phyloP scores from a whole-genome alignment of 2,888 invertebrate genomes.

The Aphodius granarius region DNA sequence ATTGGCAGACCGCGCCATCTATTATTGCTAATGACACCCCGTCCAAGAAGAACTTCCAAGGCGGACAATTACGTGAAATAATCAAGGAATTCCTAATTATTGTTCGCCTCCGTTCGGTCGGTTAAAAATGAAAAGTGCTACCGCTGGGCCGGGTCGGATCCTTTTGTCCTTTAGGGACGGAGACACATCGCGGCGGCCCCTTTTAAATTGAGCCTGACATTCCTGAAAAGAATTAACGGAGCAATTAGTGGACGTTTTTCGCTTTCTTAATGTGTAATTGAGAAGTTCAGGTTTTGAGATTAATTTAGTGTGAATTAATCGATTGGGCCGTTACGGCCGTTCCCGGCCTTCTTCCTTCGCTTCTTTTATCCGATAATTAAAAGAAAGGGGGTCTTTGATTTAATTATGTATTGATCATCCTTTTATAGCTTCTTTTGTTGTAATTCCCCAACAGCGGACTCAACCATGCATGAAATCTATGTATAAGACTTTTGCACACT shows the following conservation, averaged over 20 bases:
- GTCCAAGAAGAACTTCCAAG: constrained; percentile 48
- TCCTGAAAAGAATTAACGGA: constrained; percentile 48
- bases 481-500: too few species aligned
- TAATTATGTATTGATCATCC: neutral
- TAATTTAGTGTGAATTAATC: constrained; percentile 43
- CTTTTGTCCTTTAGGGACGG: constrained; percentile 10
- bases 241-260: constrained; percentile 49
- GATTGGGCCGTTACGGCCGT: constrained; percentile 12
- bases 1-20: constrained; percentile 49
- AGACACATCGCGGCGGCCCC: constrained; percentile 17
- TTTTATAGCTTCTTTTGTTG: neutral
- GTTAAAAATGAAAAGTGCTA: constrained; percentile 51
- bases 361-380: neutral
- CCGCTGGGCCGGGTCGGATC: constrained; percentile 9
- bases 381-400: neutral
- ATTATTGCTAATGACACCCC: constrained; percentile 54
- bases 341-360: neutral
- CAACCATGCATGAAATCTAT: too few species aligned
- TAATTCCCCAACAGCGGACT: neutral
- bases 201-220: constrained; percentile 46
- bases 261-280: constrained; percentile 44
- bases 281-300: constrained; percentile 47
- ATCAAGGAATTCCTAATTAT: constrained; percentile 52
- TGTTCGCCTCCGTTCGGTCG: constrained; percentile 40
- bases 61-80: constrained; percentile 52